Base-by-base conservation (phyloP, 2,113 vertebrate species). In the Chaetorhynchus papuensis region DNA sequence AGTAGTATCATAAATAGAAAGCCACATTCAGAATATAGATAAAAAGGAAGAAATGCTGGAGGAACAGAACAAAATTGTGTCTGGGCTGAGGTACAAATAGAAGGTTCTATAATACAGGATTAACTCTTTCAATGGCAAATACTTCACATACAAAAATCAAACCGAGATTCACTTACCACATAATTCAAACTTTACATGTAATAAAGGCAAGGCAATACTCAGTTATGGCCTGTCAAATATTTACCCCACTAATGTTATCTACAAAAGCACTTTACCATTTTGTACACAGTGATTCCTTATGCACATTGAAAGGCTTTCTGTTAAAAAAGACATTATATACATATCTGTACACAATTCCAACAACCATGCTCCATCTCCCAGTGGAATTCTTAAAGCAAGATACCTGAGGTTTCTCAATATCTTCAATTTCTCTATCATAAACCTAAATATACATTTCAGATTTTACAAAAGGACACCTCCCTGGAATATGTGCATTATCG, bases 361-460 rank as follows among this genome's bases (percentile, higher is more conserved):
- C 93, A 97, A 97, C 97, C 97, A 79, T 80, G 76, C 85, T 97
- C 98, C 96, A 60, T 97, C 98, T 98, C 98, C 98, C 97, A 98
- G 96, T 98, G 95, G 97, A 93, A 96, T 97, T 98, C 90, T 98
- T 98, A 98, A 99, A 98, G 98, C 98, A 98, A 97, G 98, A 98
- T 99, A 99, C 99, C 99, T 99, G 99, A 99, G 99, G 98, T 98
- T 98, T 98, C 98, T 97, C 98, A 98, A 98, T 92, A 98, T 98
- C 98, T 98, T 98, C 97, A 88, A 95, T 98, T 98, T 98, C 98
- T 98, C 98, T 98, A 97, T 94, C 96, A 77, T 97, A 98, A 98
- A 98, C 98, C 96, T 97, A 98, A 98, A 98, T 96, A 96, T 98
- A 98, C 98, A 96, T 95, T 97, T 98, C 97, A 97, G 98, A 98